Evolutionary conservation across 2,888 invertebrate genomes (phyloP), one percentile per base, ranked within the genome.

Genomic region (Drosophila birchii): DNA sequence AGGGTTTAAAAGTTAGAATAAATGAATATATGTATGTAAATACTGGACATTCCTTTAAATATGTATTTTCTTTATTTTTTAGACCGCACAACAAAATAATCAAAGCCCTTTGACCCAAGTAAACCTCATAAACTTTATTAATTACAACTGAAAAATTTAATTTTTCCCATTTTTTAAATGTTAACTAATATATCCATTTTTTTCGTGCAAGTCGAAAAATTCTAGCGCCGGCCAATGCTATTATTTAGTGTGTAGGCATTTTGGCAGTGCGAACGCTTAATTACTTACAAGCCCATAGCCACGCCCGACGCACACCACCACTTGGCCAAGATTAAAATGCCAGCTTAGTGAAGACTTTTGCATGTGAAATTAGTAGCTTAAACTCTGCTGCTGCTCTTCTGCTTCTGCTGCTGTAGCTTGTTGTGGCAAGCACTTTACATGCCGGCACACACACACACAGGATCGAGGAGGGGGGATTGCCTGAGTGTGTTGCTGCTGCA

Each of bases 281-380:
- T 87, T 89, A 86, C 89, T 78, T 81, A 87, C 89, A 79, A 58
- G 67, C 76, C 78, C 76, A 75, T 60, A 56, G 68, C 84, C 81
- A 76, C 63, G 76, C 76, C 79, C 73, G 61, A 29, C 23, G 43
- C 44, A 45, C 47, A 57, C 76, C 58, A 77, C 80, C 76, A 74
- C 76, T 85, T 78, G 88, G 88, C 76, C 77, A 82, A 89, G 86
- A 86, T 86, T 86, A 86, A 88, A 87, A 89, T 81, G 86, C 89
- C 89, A 78, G 89, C 89, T 89, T 87, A 89, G 83, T 81, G 79
- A 78, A 86, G 89, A 87, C 86, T 86, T 89, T 89, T 86, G 89
- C 86, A 87, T 87, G 86, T 86, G 88, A 87, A 86, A 86, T 86
- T 86, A 86, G 89, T 87, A 78, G 89, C 89, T 85, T 86, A 87